These are phyloP conservation scores for Gadopsis bispinosus DNA, from an alignment of 2,797 vertebrate species.

Conservation along the genomic window DNA sequence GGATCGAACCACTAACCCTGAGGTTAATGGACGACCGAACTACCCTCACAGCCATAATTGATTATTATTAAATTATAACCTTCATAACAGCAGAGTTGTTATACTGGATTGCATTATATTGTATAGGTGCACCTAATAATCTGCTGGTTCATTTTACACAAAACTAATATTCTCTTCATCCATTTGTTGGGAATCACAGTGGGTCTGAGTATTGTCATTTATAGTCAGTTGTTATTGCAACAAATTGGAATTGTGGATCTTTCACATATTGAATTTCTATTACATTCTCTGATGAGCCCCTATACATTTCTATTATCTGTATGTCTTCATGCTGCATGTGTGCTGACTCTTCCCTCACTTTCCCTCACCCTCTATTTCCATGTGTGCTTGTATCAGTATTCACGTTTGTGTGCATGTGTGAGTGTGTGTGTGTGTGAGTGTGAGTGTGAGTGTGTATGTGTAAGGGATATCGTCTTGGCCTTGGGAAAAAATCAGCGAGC, in stretches of 20 bases:
- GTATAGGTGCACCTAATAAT: neutral
- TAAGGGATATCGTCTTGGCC: constrained; percentile 78
- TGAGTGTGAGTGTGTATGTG: constrained; percentile 38
- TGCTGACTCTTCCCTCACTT: constrained; percentile 32
- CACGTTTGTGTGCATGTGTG: constrained; percentile 23
- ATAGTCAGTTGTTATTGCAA: neutral
- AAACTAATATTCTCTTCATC: neutral
- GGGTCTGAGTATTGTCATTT: constrained; percentile 10
- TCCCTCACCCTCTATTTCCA: constrained; percentile 38
- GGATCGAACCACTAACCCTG: no score
- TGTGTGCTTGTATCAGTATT: constrained; percentile 42
- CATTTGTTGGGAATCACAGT: neutral
- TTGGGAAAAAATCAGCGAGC: constrained; percentile 71
- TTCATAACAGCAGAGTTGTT: neutral
- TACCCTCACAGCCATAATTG: no score
- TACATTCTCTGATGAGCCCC: neutral
- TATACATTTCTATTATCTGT: constrained; percentile 7
- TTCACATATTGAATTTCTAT: constrained; percentile 1
- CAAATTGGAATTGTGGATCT: constrained; percentile 4
- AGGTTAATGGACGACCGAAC: no score
- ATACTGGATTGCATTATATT: neutral
- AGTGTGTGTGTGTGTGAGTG: constrained; percentile 22
- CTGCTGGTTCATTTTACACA: neutral
- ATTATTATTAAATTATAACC: neutral
- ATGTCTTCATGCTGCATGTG: constrained; percentile 9